phyloP scores from a whole-genome alignment of 1,140 invertebrate genomes.

The Psilanteris sp. region DNA sequence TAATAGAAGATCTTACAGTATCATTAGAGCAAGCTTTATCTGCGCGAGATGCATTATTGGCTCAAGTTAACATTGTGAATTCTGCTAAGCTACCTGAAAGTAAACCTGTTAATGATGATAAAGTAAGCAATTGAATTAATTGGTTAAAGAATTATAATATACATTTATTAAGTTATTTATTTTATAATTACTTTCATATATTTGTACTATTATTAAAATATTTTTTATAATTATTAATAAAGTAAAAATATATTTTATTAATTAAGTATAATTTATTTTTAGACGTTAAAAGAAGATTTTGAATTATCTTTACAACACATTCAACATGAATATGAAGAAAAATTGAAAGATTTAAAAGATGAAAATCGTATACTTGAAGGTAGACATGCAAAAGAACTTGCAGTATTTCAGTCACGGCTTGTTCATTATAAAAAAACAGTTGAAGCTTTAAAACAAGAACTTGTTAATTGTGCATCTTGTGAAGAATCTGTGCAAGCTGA shows the following conservation, averaged over 20 bases:
- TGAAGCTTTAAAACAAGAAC: slow-evolving; percentile 71
- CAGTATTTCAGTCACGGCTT: slow-evolving; percentile 72
- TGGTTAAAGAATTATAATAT: too few species aligned
- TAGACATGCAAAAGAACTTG: slow-evolving; percentile 73
- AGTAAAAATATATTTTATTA: too few species aligned
- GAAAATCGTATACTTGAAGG: slow-evolving; percentile 71
- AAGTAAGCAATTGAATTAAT: slow-evolving; percentile 68
- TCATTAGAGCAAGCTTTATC: slow-evolving; percentile 73
- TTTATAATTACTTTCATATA: too few species aligned
- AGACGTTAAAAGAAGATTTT: slow-evolving; percentile 66
- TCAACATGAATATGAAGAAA: slow-evolving; percentile 68
- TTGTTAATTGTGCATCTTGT: slow-evolving; percentile 64
- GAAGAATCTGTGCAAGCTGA: slow-evolving; percentile 66
- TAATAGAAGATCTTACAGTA: slow-evolving; percentile 74
- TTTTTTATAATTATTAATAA: too few species aligned
- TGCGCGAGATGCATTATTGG: slow-evolving; percentile 68
- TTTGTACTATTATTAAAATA: too few species aligned
- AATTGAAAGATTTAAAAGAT: slow-evolving; percentile 64
- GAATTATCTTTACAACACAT: slow-evolving; percentile 64
- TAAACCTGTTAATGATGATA: slow-evolving; percentile 61
- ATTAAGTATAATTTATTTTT: slow-evolving; percentile 16
- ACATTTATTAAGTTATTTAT: too few species aligned
- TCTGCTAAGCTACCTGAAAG: slow-evolving; percentile 53
- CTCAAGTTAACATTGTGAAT: slow-evolving; percentile 67
- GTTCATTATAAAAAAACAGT: slow-evolving; percentile 73